Conservation (phyloP, 2,888 invertebrate genomes). For the Ectropis crepuscularia region DNA sequence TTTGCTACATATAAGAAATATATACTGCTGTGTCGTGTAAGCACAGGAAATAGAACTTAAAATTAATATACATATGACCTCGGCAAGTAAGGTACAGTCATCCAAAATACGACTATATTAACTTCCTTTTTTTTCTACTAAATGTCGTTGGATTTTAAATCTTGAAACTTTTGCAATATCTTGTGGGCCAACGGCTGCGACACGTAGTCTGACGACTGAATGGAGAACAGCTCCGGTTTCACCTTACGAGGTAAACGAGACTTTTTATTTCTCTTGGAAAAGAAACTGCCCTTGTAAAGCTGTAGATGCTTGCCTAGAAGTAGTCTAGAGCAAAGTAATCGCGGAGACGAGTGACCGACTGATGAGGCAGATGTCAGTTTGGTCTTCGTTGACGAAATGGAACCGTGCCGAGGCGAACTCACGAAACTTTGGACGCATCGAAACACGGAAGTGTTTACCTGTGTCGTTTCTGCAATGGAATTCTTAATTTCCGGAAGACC, state of each 20-base stretch:
- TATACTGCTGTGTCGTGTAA: no score
- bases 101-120: no score
- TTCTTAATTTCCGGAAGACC: slow-evolving; percentile 59
- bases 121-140: no score
- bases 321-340: slow-evolving; percentile 61
- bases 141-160: slow-evolving; percentile 57
- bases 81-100: no score
- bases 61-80: no score
- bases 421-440: slow-evolving; percentile 64
- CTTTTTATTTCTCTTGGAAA: slow-evolving; percentile 40
- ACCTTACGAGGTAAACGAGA: slow-evolving; percentile 31
- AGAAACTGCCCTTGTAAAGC: slow-evolving; percentile 49
- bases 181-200: slow-evolving; percentile 62
- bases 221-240: slow-evolving; percentile 50
- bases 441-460: slow-evolving; percentile 47
- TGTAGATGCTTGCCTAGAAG: slow-evolving; percentile 52
- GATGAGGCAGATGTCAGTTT: slow-evolving; percentile 61
- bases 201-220: slow-evolving; percentile 55
- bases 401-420: slow-evolving; percentile 66
- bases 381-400: slow-evolving; percentile 53
- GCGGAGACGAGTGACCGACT: slow-evolving; percentile 56
- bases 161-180: slow-evolving; percentile 66
- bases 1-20: no score
- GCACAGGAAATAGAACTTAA: no score
- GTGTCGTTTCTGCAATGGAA: slow-evolving; percentile 43